Percentiles rank a stretch among this genome's conserved stretches.
Conservation (phyloP, 2,113 vertebrate genomes). For the Microtus richardsoni region DNA sequence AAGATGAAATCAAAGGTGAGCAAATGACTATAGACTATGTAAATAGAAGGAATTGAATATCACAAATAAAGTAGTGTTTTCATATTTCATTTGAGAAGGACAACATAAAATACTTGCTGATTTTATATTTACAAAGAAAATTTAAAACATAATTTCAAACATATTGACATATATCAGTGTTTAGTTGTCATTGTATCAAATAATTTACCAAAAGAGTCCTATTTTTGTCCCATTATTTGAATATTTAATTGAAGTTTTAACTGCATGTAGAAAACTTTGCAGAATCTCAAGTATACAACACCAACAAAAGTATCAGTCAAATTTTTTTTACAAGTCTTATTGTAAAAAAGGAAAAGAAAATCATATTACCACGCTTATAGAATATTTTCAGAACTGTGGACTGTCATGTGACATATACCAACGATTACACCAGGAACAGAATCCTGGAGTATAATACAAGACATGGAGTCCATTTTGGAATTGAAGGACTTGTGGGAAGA, state of each 20-base stretch:
- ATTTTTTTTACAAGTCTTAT: not conserved
- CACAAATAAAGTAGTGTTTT: not conserved
- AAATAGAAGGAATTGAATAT: not conserved
- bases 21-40: not conserved
- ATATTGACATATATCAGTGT: not conserved
- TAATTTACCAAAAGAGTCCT: not conserved
- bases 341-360: not conserved
- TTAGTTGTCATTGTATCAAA: not conserved
- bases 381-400: not conserved
- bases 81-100: not conserved
- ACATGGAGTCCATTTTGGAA: slow-evolving; percentile 34
- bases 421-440: slow-evolving; percentile 46
- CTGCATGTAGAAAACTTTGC: not conserved
- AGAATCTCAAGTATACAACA: not conserved
- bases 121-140: not conserved
- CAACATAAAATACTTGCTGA: not conserved
- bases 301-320: not conserved
- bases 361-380: not conserved
- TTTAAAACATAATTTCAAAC: fast-evolving
- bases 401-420: slow-evolving; percentile 53
- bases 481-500: slow-evolving; percentile 60
- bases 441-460: not conserved
- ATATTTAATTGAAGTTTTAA: not conserved
- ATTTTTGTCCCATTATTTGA: not conserved
- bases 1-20: not conserved